Conservation (phyloP, 2,888 invertebrate species). For the Cerastis rubricosa region DNA sequence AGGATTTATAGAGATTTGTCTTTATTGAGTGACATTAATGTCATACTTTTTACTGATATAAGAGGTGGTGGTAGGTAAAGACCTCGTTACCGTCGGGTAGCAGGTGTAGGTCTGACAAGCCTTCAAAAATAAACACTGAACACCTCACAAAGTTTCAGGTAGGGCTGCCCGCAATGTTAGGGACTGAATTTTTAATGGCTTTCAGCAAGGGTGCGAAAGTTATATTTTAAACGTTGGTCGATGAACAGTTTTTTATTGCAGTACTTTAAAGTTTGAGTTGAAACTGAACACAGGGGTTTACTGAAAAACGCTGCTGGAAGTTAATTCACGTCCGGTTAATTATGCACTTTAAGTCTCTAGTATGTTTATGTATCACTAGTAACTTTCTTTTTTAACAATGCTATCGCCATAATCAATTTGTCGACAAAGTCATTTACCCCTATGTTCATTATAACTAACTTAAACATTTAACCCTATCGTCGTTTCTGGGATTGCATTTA, state of each 20-base stretch:
- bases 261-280: neutral
- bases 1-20: too few species aligned
- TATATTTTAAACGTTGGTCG: conserved; percentile 6
- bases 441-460: neutral
- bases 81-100: neutral
- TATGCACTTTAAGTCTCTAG: neutral
- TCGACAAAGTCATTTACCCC: neutral
- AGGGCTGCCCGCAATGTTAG: conserved; percentile 15
- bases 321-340: neutral
- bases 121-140: conserved; percentile 45
- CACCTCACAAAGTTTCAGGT: conserved; percentile 35
- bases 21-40: neutral
- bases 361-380: neutral
- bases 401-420: neutral
- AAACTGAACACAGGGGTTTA: neutral
- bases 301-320: neutral
- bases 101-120: conserved; percentile 30
- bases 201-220: neutral
- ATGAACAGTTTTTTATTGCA: neutral
- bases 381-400: neutral
- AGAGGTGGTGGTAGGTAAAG: neutral
- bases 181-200: conserved; percentile 23
- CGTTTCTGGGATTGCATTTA: neutral
- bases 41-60: neutral
- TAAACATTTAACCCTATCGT: neutral